A percentile compares a stretch with the other conserved stretches of the same genome.
Conservation (phyloP, 2,113 vertebrate genomes). For the Regulus satrapa region DNA sequence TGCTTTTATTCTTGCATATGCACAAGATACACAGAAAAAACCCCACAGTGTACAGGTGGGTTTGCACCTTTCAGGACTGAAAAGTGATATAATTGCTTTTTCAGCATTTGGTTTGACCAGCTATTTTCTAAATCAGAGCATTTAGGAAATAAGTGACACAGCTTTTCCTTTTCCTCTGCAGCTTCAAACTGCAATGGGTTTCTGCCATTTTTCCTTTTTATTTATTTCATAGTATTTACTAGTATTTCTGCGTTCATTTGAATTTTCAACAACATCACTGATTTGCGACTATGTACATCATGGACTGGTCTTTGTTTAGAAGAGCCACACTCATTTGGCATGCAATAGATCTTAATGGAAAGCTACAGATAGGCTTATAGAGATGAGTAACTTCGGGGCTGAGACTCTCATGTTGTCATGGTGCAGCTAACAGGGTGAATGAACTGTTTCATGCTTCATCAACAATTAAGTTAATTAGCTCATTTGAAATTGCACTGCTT, state of each 20-base stretch:
- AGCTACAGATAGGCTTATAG: constrained; percentile 84
- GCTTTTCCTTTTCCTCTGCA: not conserved
- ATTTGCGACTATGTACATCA: not conserved
- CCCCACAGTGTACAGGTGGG: not conserved
- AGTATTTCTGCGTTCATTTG: not conserved
- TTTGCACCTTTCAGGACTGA: not conserved
- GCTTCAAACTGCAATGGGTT: not conserved
- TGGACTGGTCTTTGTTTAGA: constrained; percentile 45
- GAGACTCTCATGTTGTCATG: constrained; percentile 95
- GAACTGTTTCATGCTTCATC: constrained; percentile 99
- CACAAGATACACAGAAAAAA: not conserved
- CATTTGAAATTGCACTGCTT: constrained; percentile 99
- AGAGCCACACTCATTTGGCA: not conserved
- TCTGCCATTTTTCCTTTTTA: not conserved
- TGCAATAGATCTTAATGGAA: constrained; percentile 74
- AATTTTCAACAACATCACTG: not conserved
- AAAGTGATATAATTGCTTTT: not conserved
- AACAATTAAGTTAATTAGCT: constrained; percentile 99
- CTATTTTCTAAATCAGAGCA: not conserved
- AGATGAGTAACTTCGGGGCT: constrained; percentile 89
- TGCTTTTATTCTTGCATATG: not conserved
- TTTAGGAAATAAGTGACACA: not conserved
- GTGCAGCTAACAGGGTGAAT: constrained; percentile 94
- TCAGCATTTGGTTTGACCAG: not conserved
- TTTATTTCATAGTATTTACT: not conserved